Evolutionary conservation across 2,797 vertebrate genomes (phyloP), one percentile per base, ranked within the genome.

Genomic region (Aselliscus stoliczkanus): DNA sequence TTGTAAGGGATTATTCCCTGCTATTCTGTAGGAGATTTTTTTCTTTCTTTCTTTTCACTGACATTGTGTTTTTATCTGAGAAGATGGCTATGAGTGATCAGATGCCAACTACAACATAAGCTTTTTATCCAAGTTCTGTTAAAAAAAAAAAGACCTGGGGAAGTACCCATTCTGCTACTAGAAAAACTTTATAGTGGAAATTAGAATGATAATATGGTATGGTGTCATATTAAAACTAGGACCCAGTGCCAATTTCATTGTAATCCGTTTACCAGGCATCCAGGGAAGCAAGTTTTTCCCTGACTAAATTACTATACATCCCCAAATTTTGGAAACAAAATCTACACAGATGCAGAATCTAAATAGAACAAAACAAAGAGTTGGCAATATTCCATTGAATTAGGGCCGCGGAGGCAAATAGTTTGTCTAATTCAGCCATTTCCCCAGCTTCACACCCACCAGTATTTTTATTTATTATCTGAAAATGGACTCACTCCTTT

Each of bases 261-360:
- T 97, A 96, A 95, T 94, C 86, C 85, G 96, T 96, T 97, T 97
- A 97, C 92, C 89, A 96, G 91, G 90, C 93, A 95, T 89, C 97
- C 93, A 96, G 75, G 92, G 95, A 96, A 97, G 93, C 90, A 96
- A 93, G 79, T 82, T 92, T 97, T 96, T 97, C 64, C 80, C 96
- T 95, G 94, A 83, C 95, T 96, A 97, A 97, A 97, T 97, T 97
- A 95, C 96, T 98, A 97, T 97, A 97, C 92, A 96, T 97, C 42
- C 52, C 88, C 70, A 93, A 94, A 95, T 95, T 97, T 97, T 98
- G 97, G 97, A 97, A 97, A 94, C 86, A 60, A 97, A 94, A 96
- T 96, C 96, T 90, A 98, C 92, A 95, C 97, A 98, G 97, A 97
- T 97, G 97, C 90, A 97, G 75, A 93, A 96, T 97, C 95, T 93